A percentile compares a stretch with the other conserved stretches of the same genome.
Conservation (phyloP, 2,888 invertebrate genomes). For the Synanthedon formicaeformis region DNA sequence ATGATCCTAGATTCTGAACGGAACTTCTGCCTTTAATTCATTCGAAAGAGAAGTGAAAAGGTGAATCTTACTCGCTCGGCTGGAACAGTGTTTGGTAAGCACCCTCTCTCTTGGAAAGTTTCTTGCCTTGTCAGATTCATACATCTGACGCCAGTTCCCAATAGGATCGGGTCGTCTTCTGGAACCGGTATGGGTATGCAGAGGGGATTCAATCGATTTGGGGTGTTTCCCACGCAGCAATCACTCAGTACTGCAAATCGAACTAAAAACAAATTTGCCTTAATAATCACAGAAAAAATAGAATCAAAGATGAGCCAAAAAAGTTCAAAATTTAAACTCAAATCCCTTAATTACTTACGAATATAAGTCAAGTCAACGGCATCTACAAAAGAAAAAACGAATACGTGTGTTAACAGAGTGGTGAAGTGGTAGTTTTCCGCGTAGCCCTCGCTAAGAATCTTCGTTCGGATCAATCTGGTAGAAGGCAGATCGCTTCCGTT, state of each 20-base stretch:
- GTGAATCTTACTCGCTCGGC: constrained; percentile 1
- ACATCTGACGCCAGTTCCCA: constrained; percentile 1
- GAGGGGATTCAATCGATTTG: constrained; percentile 16
- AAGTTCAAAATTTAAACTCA: no score
- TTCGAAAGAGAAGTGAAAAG: background rate
- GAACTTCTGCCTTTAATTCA: background rate
- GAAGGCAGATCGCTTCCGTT: constrained; percentile 27
- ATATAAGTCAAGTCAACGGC: background rate
- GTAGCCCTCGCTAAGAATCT: constrained; percentile 21
- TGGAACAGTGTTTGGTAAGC: constrained; percentile 2
- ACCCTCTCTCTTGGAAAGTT: constrained; percentile 2
- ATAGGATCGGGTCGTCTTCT: constrained; percentile 3
- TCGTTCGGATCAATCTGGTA: constrained; percentile 20
- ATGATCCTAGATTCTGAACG: no score
- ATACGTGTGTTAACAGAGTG: constrained; percentile 15
- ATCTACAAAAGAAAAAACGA: constrained; percentile 12
- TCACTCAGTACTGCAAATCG: constrained; percentile 3
- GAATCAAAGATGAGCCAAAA: no score
- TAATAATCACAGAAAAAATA: background rate
- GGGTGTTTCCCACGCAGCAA: constrained; percentile 16
- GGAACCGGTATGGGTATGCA: constrained; percentile 13
- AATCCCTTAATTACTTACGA: background rate
- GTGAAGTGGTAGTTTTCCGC: constrained; percentile 19
- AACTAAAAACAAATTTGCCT: background rate
- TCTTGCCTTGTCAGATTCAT: constrained; percentile 2